Conservation (phyloP, 2,797 vertebrate genomes). For the Galago senegalensis region DNA sequence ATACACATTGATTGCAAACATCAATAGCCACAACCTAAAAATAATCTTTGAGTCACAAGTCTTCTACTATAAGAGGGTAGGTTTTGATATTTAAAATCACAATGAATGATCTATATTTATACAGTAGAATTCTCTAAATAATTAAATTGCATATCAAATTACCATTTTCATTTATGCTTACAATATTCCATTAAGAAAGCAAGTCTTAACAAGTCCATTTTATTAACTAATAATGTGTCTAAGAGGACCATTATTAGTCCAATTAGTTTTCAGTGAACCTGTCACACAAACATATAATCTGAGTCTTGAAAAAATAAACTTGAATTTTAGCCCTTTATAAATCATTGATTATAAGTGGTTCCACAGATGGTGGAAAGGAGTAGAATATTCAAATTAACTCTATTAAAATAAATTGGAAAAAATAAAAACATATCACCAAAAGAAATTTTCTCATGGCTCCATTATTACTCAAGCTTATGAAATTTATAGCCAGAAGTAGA, state of each 20-base stretch:
- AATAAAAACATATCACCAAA: constrained; percentile 35
- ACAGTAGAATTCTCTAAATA: not conserved
- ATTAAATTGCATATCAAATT: constrained; percentile 58
- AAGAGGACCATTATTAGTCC: not conserved
- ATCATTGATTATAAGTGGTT: not conserved
- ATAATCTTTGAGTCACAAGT: constrained; percentile 41
- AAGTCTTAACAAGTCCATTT: constrained; percentile 12
- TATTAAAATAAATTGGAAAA: constrained; percentile 38
- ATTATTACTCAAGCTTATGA: constrained; percentile 54
- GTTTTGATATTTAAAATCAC: constrained; percentile 59
- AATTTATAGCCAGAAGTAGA: constrained; percentile 37
- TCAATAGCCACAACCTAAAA: constrained; percentile 46
- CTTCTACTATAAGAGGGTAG: constrained; percentile 18
- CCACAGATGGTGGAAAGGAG: not conserved
- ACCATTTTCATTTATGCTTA: constrained; percentile 21
- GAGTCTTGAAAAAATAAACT: constrained; percentile 15
- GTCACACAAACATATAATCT: not conserved
- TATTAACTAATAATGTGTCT: not conserved
- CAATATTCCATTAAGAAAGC: not conserved
- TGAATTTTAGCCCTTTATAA: constrained; percentile 51
- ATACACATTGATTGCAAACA: constrained; percentile 40
- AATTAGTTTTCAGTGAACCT: not conserved
- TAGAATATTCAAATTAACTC: constrained; percentile 5
- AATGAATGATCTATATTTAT: constrained; percentile 43
- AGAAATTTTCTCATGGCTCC: constrained; percentile 39